A percentile compares a stretch with the other conserved stretches of the same genome.
phyloP scores from a whole-genome alignment of 2,113 vertebrate species.

The Equus quagga region DNA sequence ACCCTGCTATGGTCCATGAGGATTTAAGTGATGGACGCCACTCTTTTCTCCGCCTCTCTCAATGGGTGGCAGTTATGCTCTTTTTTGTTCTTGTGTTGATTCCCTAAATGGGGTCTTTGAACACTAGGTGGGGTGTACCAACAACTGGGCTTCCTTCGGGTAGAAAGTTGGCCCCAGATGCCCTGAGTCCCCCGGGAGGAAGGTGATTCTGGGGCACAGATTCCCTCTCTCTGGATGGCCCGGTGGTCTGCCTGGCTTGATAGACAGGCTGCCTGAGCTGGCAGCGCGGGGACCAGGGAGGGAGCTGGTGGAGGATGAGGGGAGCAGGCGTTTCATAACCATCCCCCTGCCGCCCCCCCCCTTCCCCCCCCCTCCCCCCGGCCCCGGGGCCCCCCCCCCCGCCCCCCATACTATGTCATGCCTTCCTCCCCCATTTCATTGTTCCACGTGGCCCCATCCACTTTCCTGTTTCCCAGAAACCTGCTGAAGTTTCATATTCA shows the following conservation, averaged over 20 bases:
- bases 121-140: too few relatives aligned
- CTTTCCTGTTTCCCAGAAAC: neutral
- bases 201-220: neutral
- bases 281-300: neutral
- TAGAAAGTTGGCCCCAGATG: too few relatives aligned
- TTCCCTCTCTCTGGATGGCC: neutral
- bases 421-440: neutral
- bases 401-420: neutral
- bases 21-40: neutral
- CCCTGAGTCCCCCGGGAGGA: neutral
- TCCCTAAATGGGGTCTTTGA: neutral
- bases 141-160: neutral
- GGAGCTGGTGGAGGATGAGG: too few relatives aligned
- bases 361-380: rapidly evolving
- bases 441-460: neutral
- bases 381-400: rapidly evolving
- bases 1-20: neutral
- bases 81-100: neutral
- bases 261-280: neutral
- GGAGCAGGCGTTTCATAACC: neutral
- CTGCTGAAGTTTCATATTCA: neutral
- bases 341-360: rapidly evolving
- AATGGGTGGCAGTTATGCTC: neutral
- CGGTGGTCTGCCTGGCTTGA: neutral
- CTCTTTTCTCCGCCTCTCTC: neutral